phyloP scores from a whole-genome alignment of 2,113 vertebrate species.

The Ammodramus savannarum region DNA sequence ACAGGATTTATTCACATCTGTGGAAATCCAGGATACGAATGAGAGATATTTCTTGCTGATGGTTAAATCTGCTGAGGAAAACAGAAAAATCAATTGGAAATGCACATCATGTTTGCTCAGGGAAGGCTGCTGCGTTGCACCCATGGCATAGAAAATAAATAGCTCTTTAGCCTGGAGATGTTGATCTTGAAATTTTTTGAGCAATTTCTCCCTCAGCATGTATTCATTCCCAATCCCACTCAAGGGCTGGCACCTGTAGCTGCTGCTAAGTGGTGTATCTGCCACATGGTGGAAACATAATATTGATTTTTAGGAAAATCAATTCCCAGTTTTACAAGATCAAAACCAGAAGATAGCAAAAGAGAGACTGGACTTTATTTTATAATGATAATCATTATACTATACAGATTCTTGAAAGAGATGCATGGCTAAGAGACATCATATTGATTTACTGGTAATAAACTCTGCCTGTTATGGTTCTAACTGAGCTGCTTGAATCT shows the following conservation, averaged over 20 bases:
- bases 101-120: conserved; percentile 10
- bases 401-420: conserved; percentile 53
- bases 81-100: conserved; percentile 45
- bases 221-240: conserved; percentile 28
- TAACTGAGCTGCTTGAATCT: conserved; percentile 49
- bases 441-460: conserved; percentile 67
- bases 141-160: conserved; percentile 43
- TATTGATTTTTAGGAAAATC: conserved; percentile 64
- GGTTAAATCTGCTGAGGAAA: conserved; percentile 47
- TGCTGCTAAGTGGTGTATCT: conserved; percentile 44
- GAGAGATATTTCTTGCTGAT: conserved; percentile 1
- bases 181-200: conserved; percentile 55
- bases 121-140: conserved; percentile 32
- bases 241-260: conserved; percentile 9
- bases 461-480: conserved; percentile 41
- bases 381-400: conserved; percentile 53
- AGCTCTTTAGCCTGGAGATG: conserved; percentile 48
- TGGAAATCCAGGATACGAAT: conserved; percentile 22
- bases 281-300: conserved; percentile 49
- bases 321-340: conserved; percentile 62
- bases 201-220: conserved; percentile 41
- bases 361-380: conserved; percentile 60
- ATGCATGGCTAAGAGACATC: conserved; percentile 25
- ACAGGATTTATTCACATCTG: conserved; percentile 21
- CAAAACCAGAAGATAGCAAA: conserved; percentile 45